These are phyloP conservation scores for Sitobion miscanthi DNA, from an alignment of 1,140 invertebrate species.

Conservation along the genomic window DNA sequence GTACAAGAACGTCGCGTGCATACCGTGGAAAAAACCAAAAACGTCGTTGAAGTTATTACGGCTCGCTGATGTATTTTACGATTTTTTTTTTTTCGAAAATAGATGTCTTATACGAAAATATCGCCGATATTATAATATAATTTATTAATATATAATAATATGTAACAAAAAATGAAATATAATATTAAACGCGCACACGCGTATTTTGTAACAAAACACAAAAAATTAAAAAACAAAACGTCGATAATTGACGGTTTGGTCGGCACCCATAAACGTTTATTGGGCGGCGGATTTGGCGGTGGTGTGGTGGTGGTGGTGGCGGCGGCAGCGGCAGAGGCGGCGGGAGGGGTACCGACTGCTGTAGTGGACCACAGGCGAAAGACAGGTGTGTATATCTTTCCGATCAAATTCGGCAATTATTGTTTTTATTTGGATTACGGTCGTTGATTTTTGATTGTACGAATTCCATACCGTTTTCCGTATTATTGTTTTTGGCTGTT, in stretches of 20 bases:
- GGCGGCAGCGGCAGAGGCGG: no score
- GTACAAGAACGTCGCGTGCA: neutral
- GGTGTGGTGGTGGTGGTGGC: neutral
- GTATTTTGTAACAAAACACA: neutral
- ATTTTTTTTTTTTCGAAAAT: neutral
- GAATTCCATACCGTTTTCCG: neutral
- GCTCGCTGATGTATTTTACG: neutral
- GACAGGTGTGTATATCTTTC: constrained; percentile 30
- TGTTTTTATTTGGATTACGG: constrained; percentile 1
- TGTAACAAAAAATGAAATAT: neutral
- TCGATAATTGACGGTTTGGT: constrained; percentile 38
- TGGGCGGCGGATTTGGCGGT: neutral
- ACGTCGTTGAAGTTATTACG: neutral
- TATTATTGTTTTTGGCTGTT: neutral
- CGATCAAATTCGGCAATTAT: constrained; percentile 23
- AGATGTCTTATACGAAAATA: neutral
- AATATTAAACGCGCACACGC: constrained; percentile 15
- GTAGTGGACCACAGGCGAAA: neutral
- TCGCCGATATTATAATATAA: neutral
- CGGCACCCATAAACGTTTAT: constrained; percentile 37
- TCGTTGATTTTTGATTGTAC: neutral
- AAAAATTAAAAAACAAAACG: constrained; percentile 18
- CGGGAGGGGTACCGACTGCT: neutral
- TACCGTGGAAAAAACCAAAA: neutral
- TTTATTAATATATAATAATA: constrained; percentile 11